Evolutionary conservation across 2,888 invertebrate genomes (phyloP), one percentile per base, ranked within the genome.

Genomic region (Himalopsyche tibetana): DNA sequence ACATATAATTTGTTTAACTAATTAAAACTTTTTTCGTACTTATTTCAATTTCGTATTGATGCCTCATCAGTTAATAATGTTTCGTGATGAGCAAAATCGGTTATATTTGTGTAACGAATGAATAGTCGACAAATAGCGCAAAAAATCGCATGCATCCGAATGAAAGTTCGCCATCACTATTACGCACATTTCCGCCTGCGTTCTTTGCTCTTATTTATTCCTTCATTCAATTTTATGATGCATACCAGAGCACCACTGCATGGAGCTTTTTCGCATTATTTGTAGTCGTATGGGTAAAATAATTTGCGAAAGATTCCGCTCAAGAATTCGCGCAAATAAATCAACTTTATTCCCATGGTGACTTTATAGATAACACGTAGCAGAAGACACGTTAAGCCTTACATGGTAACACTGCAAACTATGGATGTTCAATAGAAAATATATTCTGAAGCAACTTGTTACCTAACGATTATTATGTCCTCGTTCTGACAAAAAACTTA

Each of bases 171-270:
- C 74, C 36, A 36, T 38, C 36, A 12, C 74, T 74, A 19, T 36
- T 12, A 74, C 74, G 38, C 74, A 74, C 74, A 74, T 74, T 74
- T 74, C 36, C 74, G 74, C 38, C 36, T 38, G 74, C 74, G 28
- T 74, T 38, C 74, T 11, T 74, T 38, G 17, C 74, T 80, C 69
- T 83, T 85, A 83, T 85, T 82, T 85, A 85, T 85, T 80, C 82
- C 55, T 82, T 42, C 85, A 83, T 85, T 83, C 85, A 85, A 55
- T 85, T 83, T 85, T 83, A 82, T 56, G 74, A 40, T 85, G 85
- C 85, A 56, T 81, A 69, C 69, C 83, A 51, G 51, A 74, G 74
- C 74, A 19, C 74, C 38, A 74, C 74, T 74, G 74, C 74, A 74
- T 74, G 74, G 36, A 74, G 38, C 74, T 74, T 74, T 74, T 74